Evolutionary conservation across 2,888 invertebrate genomes (phyloP).

Genomic region (Alentia gelatinosa): DNA sequence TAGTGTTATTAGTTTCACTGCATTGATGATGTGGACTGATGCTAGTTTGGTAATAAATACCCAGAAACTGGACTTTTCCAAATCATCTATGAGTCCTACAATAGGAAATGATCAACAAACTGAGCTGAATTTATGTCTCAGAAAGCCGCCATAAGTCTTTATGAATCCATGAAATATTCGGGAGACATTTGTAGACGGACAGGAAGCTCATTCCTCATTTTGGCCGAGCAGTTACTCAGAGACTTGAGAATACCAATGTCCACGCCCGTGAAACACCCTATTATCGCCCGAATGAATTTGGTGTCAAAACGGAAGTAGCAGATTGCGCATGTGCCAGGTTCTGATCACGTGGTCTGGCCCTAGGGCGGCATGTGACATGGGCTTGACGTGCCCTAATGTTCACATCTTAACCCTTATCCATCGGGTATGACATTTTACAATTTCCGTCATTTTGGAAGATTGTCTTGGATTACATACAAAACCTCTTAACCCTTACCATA

Average conservation of each 20-base stretch:
- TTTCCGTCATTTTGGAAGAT: not conserved
- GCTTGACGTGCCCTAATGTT: not conserved
- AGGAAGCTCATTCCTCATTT: not conserved
- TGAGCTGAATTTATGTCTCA: too few relatives aligned
- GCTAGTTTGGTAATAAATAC: not conserved
- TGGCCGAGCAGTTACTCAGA: not conserved
- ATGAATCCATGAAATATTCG: too few relatives aligned
- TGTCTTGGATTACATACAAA: not conserved
- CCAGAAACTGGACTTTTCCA: too few relatives aligned
- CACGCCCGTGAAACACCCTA: not conserved
- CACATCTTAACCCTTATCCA: not conserved
- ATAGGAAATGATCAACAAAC: too few relatives aligned
- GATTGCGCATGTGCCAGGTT: not conserved
- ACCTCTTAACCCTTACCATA: not conserved
- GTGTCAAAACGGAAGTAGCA: slow-evolving; percentile 11
- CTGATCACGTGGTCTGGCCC: slow-evolving; percentile 12
- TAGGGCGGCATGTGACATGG: not conserved
- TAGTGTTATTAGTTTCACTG: not conserved
- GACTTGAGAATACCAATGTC: not conserved
- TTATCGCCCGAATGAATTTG: not conserved
- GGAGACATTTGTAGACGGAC: not conserved
- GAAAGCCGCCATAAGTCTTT: too few relatives aligned
- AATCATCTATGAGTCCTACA: too few relatives aligned
- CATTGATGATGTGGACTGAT: too few relatives aligned
- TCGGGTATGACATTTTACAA: not conserved